These are phyloP conservation scores for Hydriomena furcata DNA, from an alignment of 2,888 invertebrate genomes.

Conservation along the genomic window DNA sequence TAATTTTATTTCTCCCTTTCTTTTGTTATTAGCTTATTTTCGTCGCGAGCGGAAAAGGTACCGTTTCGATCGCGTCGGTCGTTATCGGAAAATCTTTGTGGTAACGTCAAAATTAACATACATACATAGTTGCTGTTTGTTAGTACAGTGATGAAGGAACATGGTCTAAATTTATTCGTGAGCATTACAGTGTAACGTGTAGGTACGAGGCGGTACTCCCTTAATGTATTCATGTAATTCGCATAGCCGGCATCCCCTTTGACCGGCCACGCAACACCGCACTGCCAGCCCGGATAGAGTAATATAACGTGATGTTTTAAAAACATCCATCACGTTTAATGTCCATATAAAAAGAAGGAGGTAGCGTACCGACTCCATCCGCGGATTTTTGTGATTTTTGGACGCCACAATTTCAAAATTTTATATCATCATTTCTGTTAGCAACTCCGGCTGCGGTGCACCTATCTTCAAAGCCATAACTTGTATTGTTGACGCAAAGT, in stretches of 20 bases:
- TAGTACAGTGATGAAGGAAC: conserved; percentile 71
- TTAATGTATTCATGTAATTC: conserved; percentile 84
- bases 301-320: conserved; percentile 82
- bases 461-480: conserved; percentile 27
- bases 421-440: conserved; percentile 30
- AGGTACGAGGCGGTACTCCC: conserved; percentile 75
- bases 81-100: conserved; percentile 59
- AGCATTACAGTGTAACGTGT: conserved; percentile 80
- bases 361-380: conserved; percentile 63
- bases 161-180: conserved; percentile 80
- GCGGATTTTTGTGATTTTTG: conserved; percentile 52
- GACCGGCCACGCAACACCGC: conserved; percentile 82
- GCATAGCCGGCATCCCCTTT: conserved; percentile 82
- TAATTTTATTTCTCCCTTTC: conserved; percentile 35
- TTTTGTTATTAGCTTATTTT: conserved; percentile 36
- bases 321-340: conserved; percentile 82
- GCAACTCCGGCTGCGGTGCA: conserved; percentile 14
- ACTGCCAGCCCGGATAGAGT: conserved; percentile 76
- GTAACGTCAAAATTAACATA: conserved; percentile 67
- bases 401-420: conserved; percentile 47
- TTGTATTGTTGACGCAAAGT: conserved; percentile 33
- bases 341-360: conserved; percentile 78
- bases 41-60: conserved; percentile 31
- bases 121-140: conserved; percentile 67
- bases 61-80: conserved; percentile 34